Base-by-base conservation (phyloP, 2,113 vertebrate genomes). In the Siniperca chuatsi region DNA sequence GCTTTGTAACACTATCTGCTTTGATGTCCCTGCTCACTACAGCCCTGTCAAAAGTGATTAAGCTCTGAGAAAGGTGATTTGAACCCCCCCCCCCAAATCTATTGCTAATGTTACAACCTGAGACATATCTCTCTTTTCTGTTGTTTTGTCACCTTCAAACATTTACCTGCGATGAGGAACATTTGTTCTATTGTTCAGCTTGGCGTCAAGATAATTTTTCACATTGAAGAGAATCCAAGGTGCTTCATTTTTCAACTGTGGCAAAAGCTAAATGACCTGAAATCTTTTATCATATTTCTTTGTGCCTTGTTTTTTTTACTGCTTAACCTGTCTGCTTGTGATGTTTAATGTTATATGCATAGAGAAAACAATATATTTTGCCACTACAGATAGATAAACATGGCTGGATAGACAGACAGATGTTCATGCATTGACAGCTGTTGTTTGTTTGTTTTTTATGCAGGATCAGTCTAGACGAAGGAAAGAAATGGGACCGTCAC, bases 391-490 rank as follows among this genome's bases (percentile, higher is more conserved):
- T 12, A 73, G 35, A 84, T 76, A 50, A 87, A 70, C 40, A 42
- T 35, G 7, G 40, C 52, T 62, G 60, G 73, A 65, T 33, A 29
- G 21, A 67, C 20, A 64, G 33, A 75, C 50, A 64, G 72, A 83
- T 81, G 61, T 61, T 64, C 23, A 33, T 85, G 60, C 10, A n/a
- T 16, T 90, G 76, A 89, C 84, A 82, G 75, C 55, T 82, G 82
- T 73, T 90, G 46, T 75, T 81, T 55, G 68, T 69, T 84, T 50
- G 52, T 73, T 61, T 72, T 25, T 64, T 50, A 33, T 82, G 16
- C 92, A 99, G 98, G 98, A 95, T 98, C 92, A 99, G 98, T 93
- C 97, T 99, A 62, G 97, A 99, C 54, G 98, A 99, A 90, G 98
- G 98, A 62, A 97, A 96, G 84, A 97, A 97, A 87, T 99, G 98